phyloP scores from a whole-genome alignment of 2,113 vertebrate species.

The Alectura lathami region DNA sequence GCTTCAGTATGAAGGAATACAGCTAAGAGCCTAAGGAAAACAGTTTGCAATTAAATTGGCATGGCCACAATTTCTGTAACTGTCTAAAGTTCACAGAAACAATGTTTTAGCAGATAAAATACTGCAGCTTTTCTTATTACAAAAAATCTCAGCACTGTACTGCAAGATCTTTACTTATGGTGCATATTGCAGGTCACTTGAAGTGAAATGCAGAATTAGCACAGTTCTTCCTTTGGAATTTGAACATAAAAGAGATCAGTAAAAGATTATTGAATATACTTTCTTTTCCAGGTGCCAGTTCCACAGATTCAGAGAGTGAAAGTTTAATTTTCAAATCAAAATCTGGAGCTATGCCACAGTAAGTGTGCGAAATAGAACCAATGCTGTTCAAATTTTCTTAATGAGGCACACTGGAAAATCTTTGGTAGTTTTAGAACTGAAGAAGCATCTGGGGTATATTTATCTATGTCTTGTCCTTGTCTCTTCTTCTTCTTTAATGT shows the following conservation, averaged over 20 bases:
- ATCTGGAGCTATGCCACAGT: constrained; percentile 94
- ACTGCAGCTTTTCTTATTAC: not conserved
- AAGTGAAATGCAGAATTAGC: not conserved
- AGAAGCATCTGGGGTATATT: not conserved
- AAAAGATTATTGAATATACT: not conserved
- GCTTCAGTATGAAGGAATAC: not conserved
- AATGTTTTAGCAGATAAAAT: not conserved
- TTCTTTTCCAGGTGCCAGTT: constrained; percentile 86
- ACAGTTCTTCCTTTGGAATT: not conserved
- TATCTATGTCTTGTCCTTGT: not conserved
- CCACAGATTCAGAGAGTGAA: constrained; percentile 94
- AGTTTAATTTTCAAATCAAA: constrained; percentile 81
- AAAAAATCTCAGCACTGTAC: not conserved
- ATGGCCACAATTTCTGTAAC: not conserved
- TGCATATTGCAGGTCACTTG: not conserved
- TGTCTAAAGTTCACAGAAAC: not conserved
- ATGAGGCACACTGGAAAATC: not conserved
- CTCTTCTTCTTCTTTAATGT: not conserved
- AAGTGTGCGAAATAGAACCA: constrained; percentile 67
- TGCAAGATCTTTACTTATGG: not conserved
- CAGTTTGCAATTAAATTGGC: not conserved
- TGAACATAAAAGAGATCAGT: not conserved
- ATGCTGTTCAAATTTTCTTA: not conserved
- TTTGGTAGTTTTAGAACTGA: not conserved
- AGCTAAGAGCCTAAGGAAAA: not conserved